Percentiles rank a stretch among this genome's conserved stretches.
These are phyloP conservation scores for Cuniculus paca DNA, from an alignment of 2,797 vertebrate species.

Conservation along the genomic window DNA sequence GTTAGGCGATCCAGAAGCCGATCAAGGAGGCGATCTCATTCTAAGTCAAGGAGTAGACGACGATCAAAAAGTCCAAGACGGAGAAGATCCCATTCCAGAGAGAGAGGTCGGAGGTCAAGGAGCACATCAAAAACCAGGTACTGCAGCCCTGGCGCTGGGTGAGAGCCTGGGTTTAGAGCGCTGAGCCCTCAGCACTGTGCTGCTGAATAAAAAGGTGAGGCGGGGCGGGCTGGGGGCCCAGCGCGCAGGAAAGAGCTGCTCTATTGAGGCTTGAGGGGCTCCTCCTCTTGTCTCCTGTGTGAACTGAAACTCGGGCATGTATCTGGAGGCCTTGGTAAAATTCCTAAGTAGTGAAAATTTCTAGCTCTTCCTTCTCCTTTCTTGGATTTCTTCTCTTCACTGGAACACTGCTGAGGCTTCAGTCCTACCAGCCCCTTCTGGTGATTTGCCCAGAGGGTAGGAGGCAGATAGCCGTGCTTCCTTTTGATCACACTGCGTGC, in stretches of 20 bases:
- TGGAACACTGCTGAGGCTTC: neutral
- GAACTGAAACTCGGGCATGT: neutral
- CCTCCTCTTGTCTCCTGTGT: neutral
- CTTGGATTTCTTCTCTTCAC: neutral
- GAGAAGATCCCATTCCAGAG: conserved; percentile 94
- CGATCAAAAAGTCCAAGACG: conserved; percentile 96
- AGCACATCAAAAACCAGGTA: conserved; percentile 95
- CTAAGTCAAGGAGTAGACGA: conserved; percentile 94
- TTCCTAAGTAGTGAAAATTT: neutral
- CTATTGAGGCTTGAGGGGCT: neutral
- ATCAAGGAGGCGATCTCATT: conserved; percentile 95
- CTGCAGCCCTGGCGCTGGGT: neutral
- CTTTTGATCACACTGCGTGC: neutral
- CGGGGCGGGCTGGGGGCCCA: neutral
- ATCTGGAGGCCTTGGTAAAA: neutral
- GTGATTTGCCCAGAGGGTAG: neutral
- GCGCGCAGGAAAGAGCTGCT: too few relatives aligned
- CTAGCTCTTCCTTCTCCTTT: neutral
- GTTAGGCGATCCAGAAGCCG: conserved; percentile 96
- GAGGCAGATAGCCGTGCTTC: neutral
- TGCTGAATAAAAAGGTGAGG: neutral
- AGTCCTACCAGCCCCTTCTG: neutral
- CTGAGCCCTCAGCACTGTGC: too few relatives aligned
- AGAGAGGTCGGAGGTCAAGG: conserved; percentile 92
- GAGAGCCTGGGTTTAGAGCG: neutral